Evolutionary conservation across 2,888 invertebrate species (phyloP), one percentile per base, ranked within the genome.

Genomic region (Tinea trinotella): DNA sequence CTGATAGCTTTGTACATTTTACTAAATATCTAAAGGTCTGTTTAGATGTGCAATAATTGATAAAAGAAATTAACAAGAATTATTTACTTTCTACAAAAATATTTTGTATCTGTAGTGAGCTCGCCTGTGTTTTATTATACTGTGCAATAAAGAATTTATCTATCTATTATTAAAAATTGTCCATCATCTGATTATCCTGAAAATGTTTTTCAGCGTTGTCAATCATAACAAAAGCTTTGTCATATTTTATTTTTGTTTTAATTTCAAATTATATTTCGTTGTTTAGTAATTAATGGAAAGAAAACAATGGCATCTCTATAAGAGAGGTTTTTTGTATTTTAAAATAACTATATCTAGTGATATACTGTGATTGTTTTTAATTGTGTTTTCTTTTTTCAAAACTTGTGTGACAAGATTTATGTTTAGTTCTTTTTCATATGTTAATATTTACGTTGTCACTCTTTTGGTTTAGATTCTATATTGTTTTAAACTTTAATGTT

Each of bases 401-500:
- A 79, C 83, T 84, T 84, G 83, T 84, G 67, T 76, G 68, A 84
- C 83, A 84, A 83, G 83, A 52, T 13, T 40, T 40, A 40, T 40
- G 13, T 40, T 15, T 40, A 7, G 12, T n/a, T 40, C 13, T 40
- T 3, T 40, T 2, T 40, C 4, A 3, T n/a, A 40, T 13, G n/a
- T 40, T 13, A 15, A 40, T 13, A n/a, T 35, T 40, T 40, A 15
- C n/a, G 40, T 40, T 40, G 40, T 40, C 40, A 40, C 40, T 40
- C 1, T 2, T 40, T 40, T 40, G 10, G 4, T 35, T 35, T 35
- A 40, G 40, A 13, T 40, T 40, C 13, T 40, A 40, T 40, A 40
- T n/a, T n/a, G n/a, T n/a, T 24, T 5, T n/a, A n/a, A n/a, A n/a
- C n/a, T n/a, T n/a, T n/a, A n/a, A n/a, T n/a, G n/a, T n/a, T n/a